Percentiles rank a stretch among this genome's conserved stretches.
These are phyloP conservation scores for Ctena decussata DNA, from an alignment of 2,888 invertebrate species.

Conservation along the genomic window DNA sequence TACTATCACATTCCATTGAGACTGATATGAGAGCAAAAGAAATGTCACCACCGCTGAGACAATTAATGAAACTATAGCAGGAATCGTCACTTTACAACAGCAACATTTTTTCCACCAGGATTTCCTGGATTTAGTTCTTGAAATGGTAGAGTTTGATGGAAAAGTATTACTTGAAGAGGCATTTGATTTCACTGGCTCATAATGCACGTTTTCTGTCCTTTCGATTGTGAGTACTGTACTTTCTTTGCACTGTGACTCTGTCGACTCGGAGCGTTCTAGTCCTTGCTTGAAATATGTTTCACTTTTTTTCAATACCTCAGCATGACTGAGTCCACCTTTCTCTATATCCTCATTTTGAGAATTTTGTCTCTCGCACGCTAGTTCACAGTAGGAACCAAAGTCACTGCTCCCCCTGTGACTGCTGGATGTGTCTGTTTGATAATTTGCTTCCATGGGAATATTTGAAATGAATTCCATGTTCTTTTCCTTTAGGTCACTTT, in stretches of 20 bases:
- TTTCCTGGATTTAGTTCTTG: not conserved
- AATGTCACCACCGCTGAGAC: too few species aligned
- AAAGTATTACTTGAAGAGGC: not conserved
- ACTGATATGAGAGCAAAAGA: too few species aligned
- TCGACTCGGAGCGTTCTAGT: not conserved
- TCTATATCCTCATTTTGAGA: constrained; percentile 5
- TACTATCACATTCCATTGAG: too few species aligned
- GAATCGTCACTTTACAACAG: not conserved
- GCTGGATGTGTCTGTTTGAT: too few species aligned
- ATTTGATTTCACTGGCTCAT: not conserved
- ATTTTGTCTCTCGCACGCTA: not conserved
- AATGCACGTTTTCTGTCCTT: not conserved
- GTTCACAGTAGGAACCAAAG: not conserved
- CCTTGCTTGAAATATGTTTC: not conserved
- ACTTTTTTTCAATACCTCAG: not conserved
- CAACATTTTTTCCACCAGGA: not conserved
- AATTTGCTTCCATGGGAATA: too few species aligned
- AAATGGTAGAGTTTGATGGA: not conserved
- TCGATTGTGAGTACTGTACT: not conserved
- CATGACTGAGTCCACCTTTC: not conserved
- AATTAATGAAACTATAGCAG: not conserved
- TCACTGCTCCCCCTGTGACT: not conserved
- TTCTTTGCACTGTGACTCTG: not conserved
- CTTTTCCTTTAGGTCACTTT: too few species aligned
- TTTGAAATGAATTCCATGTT: too few species aligned